Percentiles rank a stretch among this genome's conserved stretches.
Evolutionary conservation across 2,888 invertebrate genomes (phyloP).

Genomic region (Drosophila colorata): DNA sequence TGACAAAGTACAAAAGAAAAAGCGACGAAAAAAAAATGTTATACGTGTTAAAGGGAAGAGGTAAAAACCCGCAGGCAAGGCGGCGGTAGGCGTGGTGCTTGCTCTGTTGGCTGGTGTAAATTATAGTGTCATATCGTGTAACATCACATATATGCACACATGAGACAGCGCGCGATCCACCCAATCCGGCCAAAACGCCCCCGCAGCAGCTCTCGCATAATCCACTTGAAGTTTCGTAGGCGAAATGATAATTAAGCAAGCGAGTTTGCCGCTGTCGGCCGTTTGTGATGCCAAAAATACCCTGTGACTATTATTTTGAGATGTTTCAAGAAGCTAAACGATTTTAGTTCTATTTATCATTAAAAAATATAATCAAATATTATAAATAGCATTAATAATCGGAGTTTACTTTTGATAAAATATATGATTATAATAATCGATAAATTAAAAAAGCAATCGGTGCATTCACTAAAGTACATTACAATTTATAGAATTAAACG

Average conservation of each 20-base stretch:
- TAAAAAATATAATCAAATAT: no score
- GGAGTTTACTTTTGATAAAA: no score
- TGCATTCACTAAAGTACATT: no score
- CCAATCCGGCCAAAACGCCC: slow-evolving; percentile 7
- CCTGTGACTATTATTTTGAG: not conserved
- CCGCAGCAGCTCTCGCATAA: slow-evolving; percentile 23
- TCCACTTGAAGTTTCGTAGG: slow-evolving; percentile 45
- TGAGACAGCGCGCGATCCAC: not conserved
- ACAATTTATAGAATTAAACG: no score
- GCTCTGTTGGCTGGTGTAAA: slow-evolving; percentile 43
- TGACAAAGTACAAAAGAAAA: slow-evolving; percentile 52
- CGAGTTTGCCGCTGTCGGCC: not conserved
- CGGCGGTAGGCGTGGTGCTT: slow-evolving; percentile 24
- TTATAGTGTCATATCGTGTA: slow-evolving; percentile 68
- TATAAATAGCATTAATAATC: no score
- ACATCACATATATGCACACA: slow-evolving; percentile 18
- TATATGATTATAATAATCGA: no score
- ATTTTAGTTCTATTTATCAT: no score
- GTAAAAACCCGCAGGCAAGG: not conserved
- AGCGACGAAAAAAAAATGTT: not conserved
- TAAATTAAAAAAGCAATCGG: no score
- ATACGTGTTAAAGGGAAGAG: not conserved
- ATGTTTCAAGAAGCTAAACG: no score
- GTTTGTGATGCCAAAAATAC: slow-evolving; percentile 10
- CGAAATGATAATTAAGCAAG: slow-evolving; percentile 53